Conservation (phyloP, 2,888 invertebrate species). For the Tuberolachnus salignus region DNA sequence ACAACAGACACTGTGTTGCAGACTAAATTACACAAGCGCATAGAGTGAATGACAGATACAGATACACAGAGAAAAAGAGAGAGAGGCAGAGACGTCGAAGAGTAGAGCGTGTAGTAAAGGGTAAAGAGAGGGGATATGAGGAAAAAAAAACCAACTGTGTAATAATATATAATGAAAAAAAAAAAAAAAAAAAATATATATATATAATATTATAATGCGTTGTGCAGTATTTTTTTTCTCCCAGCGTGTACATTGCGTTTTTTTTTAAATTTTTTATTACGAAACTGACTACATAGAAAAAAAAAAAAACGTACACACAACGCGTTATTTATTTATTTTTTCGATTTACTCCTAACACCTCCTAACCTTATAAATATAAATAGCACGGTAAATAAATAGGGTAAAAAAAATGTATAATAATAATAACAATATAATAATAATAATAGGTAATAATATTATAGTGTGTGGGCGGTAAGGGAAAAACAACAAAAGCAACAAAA, state of each 20-base stretch:
- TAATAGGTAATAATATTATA: background rate
- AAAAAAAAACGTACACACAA: background rate
- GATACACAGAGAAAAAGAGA: background rate
- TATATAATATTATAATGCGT: background rate
- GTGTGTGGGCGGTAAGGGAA: background rate
- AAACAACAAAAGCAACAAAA: constrained; percentile 34
- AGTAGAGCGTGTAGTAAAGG: background rate
- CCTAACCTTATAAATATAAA: constrained; percentile 23
- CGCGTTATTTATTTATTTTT: background rate
- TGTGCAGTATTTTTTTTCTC: constrained; percentile 48
- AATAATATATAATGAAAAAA: constrained; percentile 40
- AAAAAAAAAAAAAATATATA: no score
- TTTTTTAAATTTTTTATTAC: constrained; percentile 30
- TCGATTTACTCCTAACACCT: constrained; percentile 15
- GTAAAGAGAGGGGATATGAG: background rate
- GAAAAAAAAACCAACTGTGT: constrained; percentile 52
- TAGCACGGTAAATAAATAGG: constrained; percentile 24
- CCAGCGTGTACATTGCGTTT: constrained; percentile 44
- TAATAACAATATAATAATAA: constrained; percentile 1
- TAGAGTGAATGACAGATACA: background rate
- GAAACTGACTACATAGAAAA: constrained; percentile 26
- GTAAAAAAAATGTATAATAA: no score
- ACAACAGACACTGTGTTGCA: background rate
- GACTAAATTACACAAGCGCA: constrained; percentile 24
- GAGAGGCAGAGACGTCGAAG: background rate